Conservation (phyloP, 2,888 invertebrate genomes). For the Amphipoea lucens region DNA sequence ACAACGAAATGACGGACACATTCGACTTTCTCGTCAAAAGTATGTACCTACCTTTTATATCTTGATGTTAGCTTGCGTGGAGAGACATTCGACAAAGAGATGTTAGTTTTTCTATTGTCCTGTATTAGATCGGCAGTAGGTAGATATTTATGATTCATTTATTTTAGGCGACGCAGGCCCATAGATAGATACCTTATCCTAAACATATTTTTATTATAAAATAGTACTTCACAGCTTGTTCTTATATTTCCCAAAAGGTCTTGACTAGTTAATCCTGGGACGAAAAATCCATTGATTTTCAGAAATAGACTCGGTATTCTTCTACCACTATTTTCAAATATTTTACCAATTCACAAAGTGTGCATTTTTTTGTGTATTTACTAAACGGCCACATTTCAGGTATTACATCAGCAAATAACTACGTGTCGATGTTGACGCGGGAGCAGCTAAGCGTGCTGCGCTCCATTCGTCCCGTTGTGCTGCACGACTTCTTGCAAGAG, state of each 20-base stretch:
- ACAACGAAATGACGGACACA: slow-evolving; percentile 80
- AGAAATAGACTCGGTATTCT: not conserved
- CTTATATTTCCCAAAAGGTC: not conserved
- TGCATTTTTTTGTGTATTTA: not conserved
- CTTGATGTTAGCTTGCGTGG: not conserved
- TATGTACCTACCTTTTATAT: slow-evolving; percentile 67
- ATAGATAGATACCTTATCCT: too few relatives aligned
- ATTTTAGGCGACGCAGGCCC: too few relatives aligned
- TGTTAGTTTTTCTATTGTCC: not conserved
- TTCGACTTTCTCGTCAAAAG: slow-evolving; percentile 87
- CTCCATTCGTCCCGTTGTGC: slow-evolving; percentile 82
- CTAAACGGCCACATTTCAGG: slow-evolving; percentile 69
- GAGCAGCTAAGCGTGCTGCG: slow-evolving; percentile 84
- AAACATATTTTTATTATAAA: too few relatives aligned
- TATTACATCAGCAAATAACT: slow-evolving; percentile 85
- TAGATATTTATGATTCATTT: not conserved
- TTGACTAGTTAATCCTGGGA: not conserved
- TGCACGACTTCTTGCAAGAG: slow-evolving; percentile 85
- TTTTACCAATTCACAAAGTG: not conserved
- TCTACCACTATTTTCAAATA: not conserved
- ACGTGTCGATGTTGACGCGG: slow-evolving; percentile 85
- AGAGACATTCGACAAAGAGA: not conserved
- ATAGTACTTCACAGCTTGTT: too few relatives aligned
- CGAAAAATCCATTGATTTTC: not conserved
- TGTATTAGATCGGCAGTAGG: not conserved